Evolutionary conservation across 2,888 invertebrate species (phyloP).

Genomic region (Drosophila anomalata): DNA sequence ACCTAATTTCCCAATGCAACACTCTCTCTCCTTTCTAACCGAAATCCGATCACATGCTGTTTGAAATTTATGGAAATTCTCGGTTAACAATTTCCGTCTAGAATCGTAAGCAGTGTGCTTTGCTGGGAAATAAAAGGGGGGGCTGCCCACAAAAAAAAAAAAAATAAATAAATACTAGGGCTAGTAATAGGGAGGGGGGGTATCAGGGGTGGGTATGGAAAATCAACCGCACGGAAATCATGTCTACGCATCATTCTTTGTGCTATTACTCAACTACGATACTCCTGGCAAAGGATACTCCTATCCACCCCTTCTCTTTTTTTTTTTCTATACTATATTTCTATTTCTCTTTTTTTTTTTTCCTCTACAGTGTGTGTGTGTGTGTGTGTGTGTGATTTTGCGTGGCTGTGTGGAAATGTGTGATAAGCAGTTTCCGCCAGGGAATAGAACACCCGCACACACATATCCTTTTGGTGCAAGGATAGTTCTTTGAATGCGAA

Average conservation of each 20-base stretch:
- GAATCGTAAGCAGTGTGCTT: slow-evolving; percentile 40
- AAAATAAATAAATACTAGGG: not conserved
- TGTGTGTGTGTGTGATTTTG: slow-evolving; percentile 68
- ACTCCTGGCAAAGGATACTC: not conserved
- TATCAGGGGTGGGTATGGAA: not conserved
- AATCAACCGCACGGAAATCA: slow-evolving; percentile 81
- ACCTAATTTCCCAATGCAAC: slow-evolving; percentile 16
- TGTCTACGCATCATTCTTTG: slow-evolving; percentile 81
- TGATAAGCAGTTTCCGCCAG: slow-evolving; percentile 81
- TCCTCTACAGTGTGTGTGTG: slow-evolving; percentile 37
- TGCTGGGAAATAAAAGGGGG: slow-evolving; percentile 6
- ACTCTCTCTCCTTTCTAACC: not conserved
- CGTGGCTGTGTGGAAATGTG: slow-evolving; percentile 79
- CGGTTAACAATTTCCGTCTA: slow-evolving; percentile 36
- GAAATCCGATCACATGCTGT: slow-evolving; percentile 28
- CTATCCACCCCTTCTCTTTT: slow-evolving; percentile 2
- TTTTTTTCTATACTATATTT: slow-evolving; percentile 23
- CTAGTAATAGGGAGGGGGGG: not conserved
- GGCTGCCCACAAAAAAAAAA: not conserved
- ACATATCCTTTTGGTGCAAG: slow-evolving; percentile 3
- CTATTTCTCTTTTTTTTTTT: slow-evolving; percentile 18
- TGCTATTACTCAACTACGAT: slow-evolving; percentile 66
- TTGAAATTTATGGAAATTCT: slow-evolving; percentile 45
- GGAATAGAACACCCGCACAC: slow-evolving; percentile 60
- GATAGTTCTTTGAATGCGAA: slow-evolving; percentile 43